A percentile compares a stretch with the other conserved stretches of the same genome.
Evolutionary conservation across 1,140 invertebrate genomes (phyloP).

Genomic region (Zophobas morio): DNA sequence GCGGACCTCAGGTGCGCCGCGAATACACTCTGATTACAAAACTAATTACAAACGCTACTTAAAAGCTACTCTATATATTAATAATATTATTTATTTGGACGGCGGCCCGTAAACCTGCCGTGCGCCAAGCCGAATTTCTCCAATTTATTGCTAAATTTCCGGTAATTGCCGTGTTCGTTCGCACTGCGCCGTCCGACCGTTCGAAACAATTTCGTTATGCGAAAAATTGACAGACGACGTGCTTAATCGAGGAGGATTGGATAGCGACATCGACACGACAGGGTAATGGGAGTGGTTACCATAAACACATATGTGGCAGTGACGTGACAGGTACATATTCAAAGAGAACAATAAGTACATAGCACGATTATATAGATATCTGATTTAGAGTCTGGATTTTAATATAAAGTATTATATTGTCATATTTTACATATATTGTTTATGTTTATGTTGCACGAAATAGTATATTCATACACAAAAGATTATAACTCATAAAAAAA

Average conservation of each 20-base stretch:
- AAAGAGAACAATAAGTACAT: too few relatives aligned
- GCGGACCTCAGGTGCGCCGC: slow-evolving; percentile 54
- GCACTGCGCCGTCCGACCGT: background rate
- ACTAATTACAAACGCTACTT: slow-evolving; percentile 60
- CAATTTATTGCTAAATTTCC: slow-evolving; percentile 31
- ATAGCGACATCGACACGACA: too few relatives aligned
- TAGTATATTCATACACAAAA: too few relatives aligned
- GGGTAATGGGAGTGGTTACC: too few relatives aligned
- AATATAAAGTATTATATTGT: too few relatives aligned
- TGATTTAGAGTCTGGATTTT: too few relatives aligned
- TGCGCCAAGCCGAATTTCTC: slow-evolving; percentile 12
- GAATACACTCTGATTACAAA: slow-evolving; percentile 59
- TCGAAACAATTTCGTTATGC: slow-evolving; percentile 23
- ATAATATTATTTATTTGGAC: slow-evolving; percentile 60
- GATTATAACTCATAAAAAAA: too few relatives aligned
- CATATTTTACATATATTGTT: too few relatives aligned
- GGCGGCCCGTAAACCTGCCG: slow-evolving; percentile 49
- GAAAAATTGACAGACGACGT: background rate
- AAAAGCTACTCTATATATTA: slow-evolving; percentile 59
- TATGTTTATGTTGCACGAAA: too few relatives aligned
- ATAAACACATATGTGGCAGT: too few relatives aligned
- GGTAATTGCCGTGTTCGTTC: background rate
- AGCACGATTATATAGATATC: too few relatives aligned
- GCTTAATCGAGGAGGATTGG: background rate
- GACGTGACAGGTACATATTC: too few relatives aligned